Percentiles rank a stretch among this genome's conserved stretches.
phyloP scores from a whole-genome alignment of 1,140 invertebrate genomes.

The Penaeus vannamei region DNA sequence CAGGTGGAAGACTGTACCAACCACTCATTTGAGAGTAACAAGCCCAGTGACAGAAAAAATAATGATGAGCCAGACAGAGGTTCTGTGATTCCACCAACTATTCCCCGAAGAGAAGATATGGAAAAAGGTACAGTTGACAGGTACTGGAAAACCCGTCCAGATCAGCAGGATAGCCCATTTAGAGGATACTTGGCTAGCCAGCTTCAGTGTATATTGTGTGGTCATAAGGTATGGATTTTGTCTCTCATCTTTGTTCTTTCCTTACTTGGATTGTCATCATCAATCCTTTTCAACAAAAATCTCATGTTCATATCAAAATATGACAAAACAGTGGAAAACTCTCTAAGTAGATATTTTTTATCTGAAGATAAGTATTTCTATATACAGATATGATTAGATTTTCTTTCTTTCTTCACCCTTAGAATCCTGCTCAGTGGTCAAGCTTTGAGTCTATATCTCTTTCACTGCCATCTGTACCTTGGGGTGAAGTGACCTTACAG shows the following conservation, averaged over 20 bases:
- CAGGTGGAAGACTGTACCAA: too few relatives aligned
- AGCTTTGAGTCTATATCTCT: constrained; percentile 67
- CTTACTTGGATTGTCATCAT: neutral
- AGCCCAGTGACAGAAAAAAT: too few relatives aligned
- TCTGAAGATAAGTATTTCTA: too few relatives aligned
- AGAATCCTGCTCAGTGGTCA: constrained; percentile 68
- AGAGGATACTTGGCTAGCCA: constrained; percentile 59
- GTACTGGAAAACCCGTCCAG: constrained; percentile 29
- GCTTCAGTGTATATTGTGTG: constrained; percentile 52
- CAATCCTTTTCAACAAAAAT: neutral
- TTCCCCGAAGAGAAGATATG: too few relatives aligned
- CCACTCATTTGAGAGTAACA: too few relatives aligned
- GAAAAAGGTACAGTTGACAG: neutral
- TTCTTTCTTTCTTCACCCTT: too few relatives aligned
- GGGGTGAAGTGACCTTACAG: constrained; percentile 75
- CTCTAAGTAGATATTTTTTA: too few relatives aligned
- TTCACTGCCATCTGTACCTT: constrained; percentile 69
- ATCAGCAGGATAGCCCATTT: constrained; percentile 52
- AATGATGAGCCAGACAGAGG: neutral
- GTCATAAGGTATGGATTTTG: constrained; percentile 49
- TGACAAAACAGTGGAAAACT: too few relatives aligned
- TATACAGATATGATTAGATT: too few relatives aligned
- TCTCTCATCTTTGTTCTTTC: neutral
- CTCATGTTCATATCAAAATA: too few relatives aligned
- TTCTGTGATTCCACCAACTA: neutral